Conservation (phyloP, 1,140 invertebrate species). For the Chlorops oryzae region DNA sequence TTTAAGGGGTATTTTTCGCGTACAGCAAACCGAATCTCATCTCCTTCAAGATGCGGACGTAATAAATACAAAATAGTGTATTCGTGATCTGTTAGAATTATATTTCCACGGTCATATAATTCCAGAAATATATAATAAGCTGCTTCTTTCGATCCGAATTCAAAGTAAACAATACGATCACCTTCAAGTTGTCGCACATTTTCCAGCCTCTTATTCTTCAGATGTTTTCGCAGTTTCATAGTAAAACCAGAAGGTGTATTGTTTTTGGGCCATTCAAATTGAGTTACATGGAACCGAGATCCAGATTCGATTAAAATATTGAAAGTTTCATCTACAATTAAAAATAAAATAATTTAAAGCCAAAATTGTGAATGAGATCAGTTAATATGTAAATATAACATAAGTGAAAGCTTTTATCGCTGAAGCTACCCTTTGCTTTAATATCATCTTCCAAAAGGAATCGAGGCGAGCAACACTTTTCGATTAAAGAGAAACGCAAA, state of each 20-base stretch:
- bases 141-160: slow-evolving; percentile 91
- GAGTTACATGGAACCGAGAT: slow-evolving; percentile 86
- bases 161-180: slow-evolving; percentile 84
- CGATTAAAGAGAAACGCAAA: too few relatives aligned
- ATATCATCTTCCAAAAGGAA: too few relatives aligned
- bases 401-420: too few relatives aligned
- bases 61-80: slow-evolving; percentile 91
- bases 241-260: slow-evolving; percentile 89
- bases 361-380: too few relatives aligned
- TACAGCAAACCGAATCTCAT: slow-evolving; percentile 87
- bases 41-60: slow-evolving; percentile 86
- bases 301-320: slow-evolving; percentile 96
- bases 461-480: too few relatives aligned
- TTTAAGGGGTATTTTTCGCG: slow-evolving; percentile 84
- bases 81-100: slow-evolving; percentile 88
- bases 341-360: too few relatives aligned
- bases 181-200: slow-evolving; percentile 75
- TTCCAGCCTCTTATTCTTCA: slow-evolving; percentile 93
- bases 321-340: too few relatives aligned
- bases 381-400: too few relatives aligned
- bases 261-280: slow-evolving; percentile 98
- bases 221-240: slow-evolving; percentile 98
- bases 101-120: slow-evolving; percentile 94
- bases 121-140: slow-evolving; percentile 96
- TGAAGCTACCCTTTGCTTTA: too few relatives aligned